These are phyloP conservation scores for Torymus tubicola DNA, from an alignment of 2,888 invertebrate genomes.

Conservation along the genomic window DNA sequence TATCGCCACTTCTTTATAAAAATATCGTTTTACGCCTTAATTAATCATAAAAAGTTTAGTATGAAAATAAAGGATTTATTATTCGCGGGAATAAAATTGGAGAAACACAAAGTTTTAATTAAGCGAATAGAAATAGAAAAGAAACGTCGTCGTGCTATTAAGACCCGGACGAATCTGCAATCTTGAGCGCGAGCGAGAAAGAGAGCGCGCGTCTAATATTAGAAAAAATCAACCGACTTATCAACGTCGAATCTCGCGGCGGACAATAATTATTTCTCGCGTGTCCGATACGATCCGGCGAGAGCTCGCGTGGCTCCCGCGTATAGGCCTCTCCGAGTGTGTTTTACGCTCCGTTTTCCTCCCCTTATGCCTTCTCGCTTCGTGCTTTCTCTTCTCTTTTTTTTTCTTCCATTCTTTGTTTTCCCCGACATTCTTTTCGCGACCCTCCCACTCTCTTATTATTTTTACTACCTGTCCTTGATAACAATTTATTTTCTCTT, in stretches of 20 bases:
- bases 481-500: too few relatives aligned
- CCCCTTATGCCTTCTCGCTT: not conserved
- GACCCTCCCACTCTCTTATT: too few relatives aligned
- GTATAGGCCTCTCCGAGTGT: constrained; percentile 12
- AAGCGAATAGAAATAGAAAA: constrained; percentile 7
- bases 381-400: too few relatives aligned
- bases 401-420: too few relatives aligned
- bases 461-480: too few relatives aligned
- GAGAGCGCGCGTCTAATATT: constrained; percentile 6
- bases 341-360: constrained; percentile 20
- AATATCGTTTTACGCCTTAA: too few relatives aligned
- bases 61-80: too few relatives aligned
- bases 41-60: too few relatives aligned
- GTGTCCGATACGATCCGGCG: constrained; percentile 50
- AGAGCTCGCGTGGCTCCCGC: constrained; percentile 2
- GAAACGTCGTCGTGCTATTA: not conserved
- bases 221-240: constrained; percentile 21
- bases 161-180: not conserved
- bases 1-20: too few relatives aligned
- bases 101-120: not conserved
- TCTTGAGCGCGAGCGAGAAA: not conserved
- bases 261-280: constrained; percentile 56
- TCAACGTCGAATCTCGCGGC: constrained; percentile 26
- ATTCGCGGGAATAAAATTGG: not conserved
- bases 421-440: too few relatives aligned